These are phyloP conservation scores for Portevinia maculata DNA, from an alignment of 2,888 invertebrate genomes.

Conservation along the genomic window DNA sequence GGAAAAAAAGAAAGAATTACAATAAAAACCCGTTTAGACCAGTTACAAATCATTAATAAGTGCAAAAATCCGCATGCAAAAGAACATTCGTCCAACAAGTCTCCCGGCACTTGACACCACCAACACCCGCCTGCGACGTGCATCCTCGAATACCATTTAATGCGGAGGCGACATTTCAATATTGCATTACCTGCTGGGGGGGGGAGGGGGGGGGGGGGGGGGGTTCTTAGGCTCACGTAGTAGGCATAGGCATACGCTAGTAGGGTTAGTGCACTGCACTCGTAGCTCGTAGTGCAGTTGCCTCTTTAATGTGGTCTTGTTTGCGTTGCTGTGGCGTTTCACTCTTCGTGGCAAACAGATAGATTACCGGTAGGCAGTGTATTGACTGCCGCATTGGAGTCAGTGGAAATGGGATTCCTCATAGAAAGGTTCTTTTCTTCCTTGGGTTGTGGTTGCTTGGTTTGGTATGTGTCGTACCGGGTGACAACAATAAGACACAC, in stretches of 20 bases:
- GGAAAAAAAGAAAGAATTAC: slow-evolving; percentile 2
- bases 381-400: slow-evolving; percentile 48
- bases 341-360: slow-evolving; percentile 51
- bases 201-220: slow-evolving; percentile 3
- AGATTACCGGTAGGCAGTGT: slow-evolving; percentile 67
- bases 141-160: slow-evolving; percentile 29
- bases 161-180: slow-evolving; percentile 47
- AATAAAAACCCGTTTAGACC: slow-evolving; percentile 42
- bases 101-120: slow-evolving; percentile 58
- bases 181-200: slow-evolving; percentile 40
- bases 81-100: slow-evolving; percentile 63
- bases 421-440: slow-evolving; percentile 11
- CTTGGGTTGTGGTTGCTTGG: slow-evolving; percentile 18
- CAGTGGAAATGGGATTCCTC: slow-evolving; percentile 42
- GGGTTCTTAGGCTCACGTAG: neutral
- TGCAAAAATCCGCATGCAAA: slow-evolving; percentile 50
- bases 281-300: slow-evolving; percentile 11
- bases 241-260: slow-evolving; percentile 4
- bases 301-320: slow-evolving; percentile 51
- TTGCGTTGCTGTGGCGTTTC: slow-evolving; percentile 20
- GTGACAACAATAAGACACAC: slow-evolving; percentile 51
- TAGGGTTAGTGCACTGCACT: slow-evolving; percentile 14
- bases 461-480: neutral
- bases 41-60: slow-evolving; percentile 53
- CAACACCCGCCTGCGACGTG: neutral